Percentiles rank a stretch among this genome's conserved stretches.
phyloP scores from a whole-genome alignment of 2,797 vertebrate species.

The Pristis pectinata region DNA sequence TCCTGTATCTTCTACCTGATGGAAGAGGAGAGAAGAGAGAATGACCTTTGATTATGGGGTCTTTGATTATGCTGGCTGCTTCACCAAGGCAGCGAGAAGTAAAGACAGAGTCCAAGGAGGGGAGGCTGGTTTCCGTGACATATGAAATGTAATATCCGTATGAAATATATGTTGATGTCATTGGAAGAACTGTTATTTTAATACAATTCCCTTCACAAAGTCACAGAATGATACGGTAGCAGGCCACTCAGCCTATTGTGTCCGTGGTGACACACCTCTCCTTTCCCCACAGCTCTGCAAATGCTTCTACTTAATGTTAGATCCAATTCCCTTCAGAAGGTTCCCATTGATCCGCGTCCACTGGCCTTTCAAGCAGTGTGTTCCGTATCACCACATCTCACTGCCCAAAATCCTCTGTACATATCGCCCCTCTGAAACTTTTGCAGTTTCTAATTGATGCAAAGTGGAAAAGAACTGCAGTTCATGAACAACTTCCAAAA shows the following conservation, averaged over 20 bases:
- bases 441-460: not conserved
- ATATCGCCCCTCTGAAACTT: not conserved
- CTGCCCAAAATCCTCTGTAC: not conserved
- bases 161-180: not conserved
- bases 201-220: not conserved
- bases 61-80: too few relatives aligned
- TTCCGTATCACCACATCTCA: not conserved
- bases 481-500: not conserved
- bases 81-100: too few relatives aligned
- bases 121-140: too few relatives aligned
- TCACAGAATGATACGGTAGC: not conserved
- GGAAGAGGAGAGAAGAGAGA: too few relatives aligned
- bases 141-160: too few relatives aligned
- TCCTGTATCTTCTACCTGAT: too few relatives aligned
- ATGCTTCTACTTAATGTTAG: not conserved
- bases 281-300: not conserved
- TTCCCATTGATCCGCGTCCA: not conserved
- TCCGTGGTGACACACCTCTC: not conserved
- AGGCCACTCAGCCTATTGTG: not conserved
- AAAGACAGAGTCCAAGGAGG: too few relatives aligned
- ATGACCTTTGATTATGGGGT: too few relatives aligned
- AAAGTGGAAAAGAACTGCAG: not conserved
- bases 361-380: not conserved
- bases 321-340: not conserved
- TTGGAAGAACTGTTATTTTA: not conserved